Base-by-base conservation (phyloP, 23 tunicate species). In the Corella eumyota region DNA sequence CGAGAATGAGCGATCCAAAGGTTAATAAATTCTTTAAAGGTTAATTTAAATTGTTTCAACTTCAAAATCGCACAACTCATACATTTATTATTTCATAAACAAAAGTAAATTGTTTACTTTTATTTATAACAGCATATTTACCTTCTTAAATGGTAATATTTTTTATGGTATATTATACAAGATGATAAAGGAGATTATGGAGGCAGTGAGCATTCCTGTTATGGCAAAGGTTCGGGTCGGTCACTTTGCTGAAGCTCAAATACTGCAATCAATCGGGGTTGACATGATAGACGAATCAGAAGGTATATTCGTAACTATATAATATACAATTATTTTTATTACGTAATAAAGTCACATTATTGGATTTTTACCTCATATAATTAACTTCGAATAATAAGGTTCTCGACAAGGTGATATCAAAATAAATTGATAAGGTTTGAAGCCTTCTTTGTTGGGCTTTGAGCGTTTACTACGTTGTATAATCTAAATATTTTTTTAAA, bases 261-360 rank as follows among this genome's bases (percentile, higher is more conserved):
- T 83, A 13, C 45, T 83, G 25, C 53, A 83, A 50, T 23, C 70
- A 3, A 67, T 83, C 22, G 93, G 93, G 4, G 93, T 83, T 1
- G 93, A 83, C 68, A 83, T 83, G 93, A 74, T 83, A 50, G 93
- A 83, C 53, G 93, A 83, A 69, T 83, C 93, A 0, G 93, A 83
- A 67, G 93, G 93, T 83, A 0, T 32, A n/a, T n/a, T n/a, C n/a
- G n/a, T n/a, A n/a, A n/a, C n/a, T n/a, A n/a, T n/a, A n/a, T n/a
- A n/a, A 5, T 47, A n/a, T n/a, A n/a, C n/a, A n/a, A n/a, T n/a
- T n/a, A n/a, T n/a, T n/a, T n/a, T n/a, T n/a, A n/a, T n/a, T n/a
- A n/a, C n/a, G n/a, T n/a, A 19, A 27, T 51, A 15, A 40, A 40
- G 48, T 40, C 15, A 40, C 48, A 11, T 40, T 11, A 15, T 40